Evolutionary conservation across 2,888 invertebrate genomes (phyloP).

Genomic region (Pristionchus japonicus): DNA sequence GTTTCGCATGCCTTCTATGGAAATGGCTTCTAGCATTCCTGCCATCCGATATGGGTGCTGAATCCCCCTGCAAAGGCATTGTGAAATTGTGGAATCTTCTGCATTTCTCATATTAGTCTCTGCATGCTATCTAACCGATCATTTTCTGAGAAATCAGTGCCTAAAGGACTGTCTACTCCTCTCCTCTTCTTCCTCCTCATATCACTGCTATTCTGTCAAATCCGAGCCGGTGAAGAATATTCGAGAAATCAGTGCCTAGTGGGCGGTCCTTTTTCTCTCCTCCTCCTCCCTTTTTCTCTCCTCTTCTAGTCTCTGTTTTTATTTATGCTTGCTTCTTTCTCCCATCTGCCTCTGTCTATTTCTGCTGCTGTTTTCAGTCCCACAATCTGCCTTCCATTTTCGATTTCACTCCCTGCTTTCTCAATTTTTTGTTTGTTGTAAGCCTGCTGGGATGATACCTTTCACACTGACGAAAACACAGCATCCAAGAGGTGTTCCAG

Average conservation of each 20-base stretch:
- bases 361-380: conserved; percentile 6
- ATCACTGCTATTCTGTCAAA: too few species aligned
- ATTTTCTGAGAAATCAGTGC: background rate
- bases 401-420: too few species aligned
- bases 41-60: too few species aligned
- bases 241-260: background rate
- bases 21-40: background rate
- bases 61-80: too few species aligned
- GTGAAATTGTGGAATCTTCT: too few species aligned
- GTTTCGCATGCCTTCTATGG: background rate
- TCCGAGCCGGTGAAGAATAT: background rate
- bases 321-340: conserved; percentile 6
- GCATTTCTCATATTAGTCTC: background rate
- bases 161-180: too few species aligned
- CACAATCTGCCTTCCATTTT: background rate
- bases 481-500: too few species aligned
- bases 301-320: background rate
- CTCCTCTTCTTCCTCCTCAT: too few species aligned
- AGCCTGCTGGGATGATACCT: background rate
- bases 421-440: too few species aligned
- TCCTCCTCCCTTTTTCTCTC: background rate
- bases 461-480: background rate
- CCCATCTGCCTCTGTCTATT: conserved; percentile 76
- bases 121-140: background rate
- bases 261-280: background rate